Conservation (phyloP, 2,797 vertebrate species). For the Microctenopoma steveboyesi region DNA sequence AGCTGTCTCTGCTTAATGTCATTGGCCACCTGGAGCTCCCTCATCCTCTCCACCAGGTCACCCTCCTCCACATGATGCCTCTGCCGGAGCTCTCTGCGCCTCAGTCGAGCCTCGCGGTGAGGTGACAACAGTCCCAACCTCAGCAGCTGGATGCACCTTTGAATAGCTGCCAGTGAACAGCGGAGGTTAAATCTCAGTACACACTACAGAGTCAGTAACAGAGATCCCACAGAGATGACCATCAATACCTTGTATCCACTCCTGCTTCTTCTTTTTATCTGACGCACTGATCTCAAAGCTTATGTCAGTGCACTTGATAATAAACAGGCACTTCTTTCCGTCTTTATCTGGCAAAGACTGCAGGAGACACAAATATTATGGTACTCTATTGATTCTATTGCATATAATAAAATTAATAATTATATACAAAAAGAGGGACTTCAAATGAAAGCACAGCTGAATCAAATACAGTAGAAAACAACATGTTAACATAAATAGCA, state of each 20-base stretch:
- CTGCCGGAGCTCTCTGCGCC: conserved; percentile 88
- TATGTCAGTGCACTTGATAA: conserved; percentile 92
- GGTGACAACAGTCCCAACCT: conserved; percentile 86
- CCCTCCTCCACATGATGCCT: conserved; percentile 87
- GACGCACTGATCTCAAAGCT: conserved; percentile 95
- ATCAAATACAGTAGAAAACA: neutral
- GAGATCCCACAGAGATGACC: neutral
- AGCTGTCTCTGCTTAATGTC: conserved; percentile 92
- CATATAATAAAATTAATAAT: too few relatives aligned
- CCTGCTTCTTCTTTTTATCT: conserved; percentile 97
- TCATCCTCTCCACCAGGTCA: conserved; percentile 90
- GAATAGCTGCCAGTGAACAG: conserved; percentile 82
- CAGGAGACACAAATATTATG: conserved; percentile 16
- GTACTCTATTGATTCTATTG: neutral
- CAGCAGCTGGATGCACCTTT: conserved; percentile 88
- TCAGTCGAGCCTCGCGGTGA: conserved; percentile 90
- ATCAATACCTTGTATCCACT: conserved; percentile 94
- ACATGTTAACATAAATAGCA: neutral
- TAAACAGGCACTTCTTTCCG: conserved; percentile 93
- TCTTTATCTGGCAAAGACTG: conserved; percentile 95
- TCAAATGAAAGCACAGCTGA: too few relatives aligned
- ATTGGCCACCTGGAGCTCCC: conserved; percentile 88
- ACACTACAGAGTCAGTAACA: neutral
- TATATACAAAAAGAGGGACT: too few relatives aligned
- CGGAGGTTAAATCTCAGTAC: neutral